These are phyloP conservation scores for Torymus texanus DNA, from an alignment of 2,888 invertebrate genomes.

Conservation along the genomic window DNA sequence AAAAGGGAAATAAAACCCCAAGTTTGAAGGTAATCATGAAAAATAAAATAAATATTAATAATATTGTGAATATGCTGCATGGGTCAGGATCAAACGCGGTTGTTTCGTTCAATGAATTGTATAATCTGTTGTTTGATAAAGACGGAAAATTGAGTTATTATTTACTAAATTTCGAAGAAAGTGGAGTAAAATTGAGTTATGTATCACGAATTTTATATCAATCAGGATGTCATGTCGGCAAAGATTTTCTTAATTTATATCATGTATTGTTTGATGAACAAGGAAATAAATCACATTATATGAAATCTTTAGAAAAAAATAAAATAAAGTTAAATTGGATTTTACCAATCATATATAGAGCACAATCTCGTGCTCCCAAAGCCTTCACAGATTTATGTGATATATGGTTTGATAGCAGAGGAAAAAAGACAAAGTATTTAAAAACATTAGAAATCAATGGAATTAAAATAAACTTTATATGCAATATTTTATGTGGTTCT, in stretches of 20 bases:
- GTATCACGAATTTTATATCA: conserved; percentile 62
- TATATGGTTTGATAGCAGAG: conserved; percentile 10
- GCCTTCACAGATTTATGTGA: conserved; percentile 15
- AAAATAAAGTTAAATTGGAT: not conserved
- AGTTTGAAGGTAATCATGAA: not conserved
- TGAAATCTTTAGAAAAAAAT: not conserved
- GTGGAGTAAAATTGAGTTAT: conserved; percentile 59
- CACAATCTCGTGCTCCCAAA: not conserved
- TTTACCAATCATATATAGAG: not conserved
- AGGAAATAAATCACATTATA: conserved; percentile 1
- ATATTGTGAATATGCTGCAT: too few species aligned
- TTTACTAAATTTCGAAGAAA: conserved; percentile 53
- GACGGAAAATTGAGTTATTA: conserved; percentile 27
- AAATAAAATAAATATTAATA: too few species aligned
- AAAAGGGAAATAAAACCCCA: not conserved
- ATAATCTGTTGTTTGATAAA: conserved; percentile 55
- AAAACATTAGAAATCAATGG: not conserved
- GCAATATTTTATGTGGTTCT: not conserved
- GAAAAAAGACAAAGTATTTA: conserved; percentile 3
- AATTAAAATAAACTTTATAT: not conserved
- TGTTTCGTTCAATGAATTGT: too few species aligned
- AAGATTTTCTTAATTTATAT: conserved; percentile 20
- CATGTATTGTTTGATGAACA: too few species aligned
- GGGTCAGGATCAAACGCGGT: too few species aligned
- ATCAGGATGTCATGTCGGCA: conserved; percentile 60